Evolutionary conservation across 2,113 vertebrate species (phyloP).

Genomic region (Spheniscus mendiculus): DNA sequence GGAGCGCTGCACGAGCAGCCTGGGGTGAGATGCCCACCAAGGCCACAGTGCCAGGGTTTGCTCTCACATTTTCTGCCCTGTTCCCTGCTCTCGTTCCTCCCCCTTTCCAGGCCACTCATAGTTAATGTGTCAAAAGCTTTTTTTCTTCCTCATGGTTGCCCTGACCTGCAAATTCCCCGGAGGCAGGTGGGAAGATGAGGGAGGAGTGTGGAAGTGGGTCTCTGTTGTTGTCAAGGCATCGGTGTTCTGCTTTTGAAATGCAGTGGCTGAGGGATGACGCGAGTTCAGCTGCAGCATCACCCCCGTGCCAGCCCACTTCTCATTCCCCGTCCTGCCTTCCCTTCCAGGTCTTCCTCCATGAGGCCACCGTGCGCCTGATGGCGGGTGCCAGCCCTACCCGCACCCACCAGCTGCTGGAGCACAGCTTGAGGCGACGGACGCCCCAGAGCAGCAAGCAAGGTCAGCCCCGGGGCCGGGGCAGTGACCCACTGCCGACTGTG

Average conservation of each 20-base stretch:
- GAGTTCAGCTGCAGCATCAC: not conserved
- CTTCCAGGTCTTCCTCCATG: slow-evolving; percentile 93
- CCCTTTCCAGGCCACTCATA: not conserved
- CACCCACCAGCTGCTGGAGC: slow-evolving; percentile 96
- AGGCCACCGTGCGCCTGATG: slow-evolving; percentile 96
- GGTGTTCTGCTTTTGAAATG: not conserved
- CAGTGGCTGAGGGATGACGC: not conserved
- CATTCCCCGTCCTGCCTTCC: not conserved
- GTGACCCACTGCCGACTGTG: not conserved
- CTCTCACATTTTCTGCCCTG: not conserved
- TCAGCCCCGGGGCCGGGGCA: not conserved
- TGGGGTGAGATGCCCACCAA: not conserved
- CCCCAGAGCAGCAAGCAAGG: slow-evolving; percentile 73
- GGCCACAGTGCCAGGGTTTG: not conserved
- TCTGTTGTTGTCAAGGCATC: not conserved
- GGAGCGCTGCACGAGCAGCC: not conserved
- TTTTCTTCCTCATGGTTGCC: not conserved
- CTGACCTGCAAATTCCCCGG: not conserved
- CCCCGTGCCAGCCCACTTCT: not conserved
- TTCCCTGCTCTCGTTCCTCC: not conserved
- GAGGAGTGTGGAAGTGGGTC: not conserved
- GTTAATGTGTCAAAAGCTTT: not conserved
- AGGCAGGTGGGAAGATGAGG: not conserved
- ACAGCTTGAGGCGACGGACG: slow-evolving; percentile 86
- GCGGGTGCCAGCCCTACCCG: slow-evolving; percentile 96